These are phyloP conservation scores for Datnioides undecimradiatus DNA, from an alignment of 2,113 vertebrate species.

Conservation along the genomic window DNA sequence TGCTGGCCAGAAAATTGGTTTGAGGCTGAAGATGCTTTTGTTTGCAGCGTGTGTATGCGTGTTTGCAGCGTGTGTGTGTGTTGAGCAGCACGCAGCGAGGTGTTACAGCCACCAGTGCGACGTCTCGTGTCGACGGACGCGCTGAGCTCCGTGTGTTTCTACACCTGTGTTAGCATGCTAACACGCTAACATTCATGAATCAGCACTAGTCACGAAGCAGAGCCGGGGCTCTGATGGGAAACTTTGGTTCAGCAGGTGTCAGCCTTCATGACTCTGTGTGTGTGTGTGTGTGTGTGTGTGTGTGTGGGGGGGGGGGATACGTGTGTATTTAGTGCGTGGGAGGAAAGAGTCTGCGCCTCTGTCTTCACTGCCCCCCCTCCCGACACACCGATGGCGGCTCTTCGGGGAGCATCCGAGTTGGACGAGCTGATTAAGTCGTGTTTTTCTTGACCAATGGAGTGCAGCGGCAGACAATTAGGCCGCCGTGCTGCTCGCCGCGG, in stretches of 20 bases:
- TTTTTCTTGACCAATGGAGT: slow-evolving; percentile 67
- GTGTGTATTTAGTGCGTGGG: not conserved
- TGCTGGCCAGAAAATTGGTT: slow-evolving; percentile 17
- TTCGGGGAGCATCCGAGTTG: slow-evolving; percentile 34
- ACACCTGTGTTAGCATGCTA: no score
- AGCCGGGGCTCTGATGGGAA: no score
- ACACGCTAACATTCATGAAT: no score
- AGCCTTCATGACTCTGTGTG: no score
- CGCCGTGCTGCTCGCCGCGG: slow-evolving; percentile 4
- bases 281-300: not conserved
- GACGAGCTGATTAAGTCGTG: slow-evolving; percentile 63
- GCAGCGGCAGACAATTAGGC: slow-evolving; percentile 56
- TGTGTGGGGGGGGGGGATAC: no score
- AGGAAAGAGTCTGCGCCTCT: not conserved
- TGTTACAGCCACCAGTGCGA: no score
- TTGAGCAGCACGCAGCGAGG: no score
- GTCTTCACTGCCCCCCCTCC: no score
- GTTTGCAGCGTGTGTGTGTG: not conserved
- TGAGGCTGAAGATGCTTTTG: slow-evolving; percentile 9
- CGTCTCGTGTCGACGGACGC: no score
- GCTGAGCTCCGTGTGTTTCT: no score
- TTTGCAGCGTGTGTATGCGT: not conserved
- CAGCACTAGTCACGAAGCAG: no score
- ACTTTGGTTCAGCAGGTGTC: no score
- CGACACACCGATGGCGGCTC: slow-evolving; percentile 18